These are phyloP conservation scores for Hypselothyrea guttata DNA, from an alignment of 2,888 invertebrate species.

Conservation along the genomic window DNA sequence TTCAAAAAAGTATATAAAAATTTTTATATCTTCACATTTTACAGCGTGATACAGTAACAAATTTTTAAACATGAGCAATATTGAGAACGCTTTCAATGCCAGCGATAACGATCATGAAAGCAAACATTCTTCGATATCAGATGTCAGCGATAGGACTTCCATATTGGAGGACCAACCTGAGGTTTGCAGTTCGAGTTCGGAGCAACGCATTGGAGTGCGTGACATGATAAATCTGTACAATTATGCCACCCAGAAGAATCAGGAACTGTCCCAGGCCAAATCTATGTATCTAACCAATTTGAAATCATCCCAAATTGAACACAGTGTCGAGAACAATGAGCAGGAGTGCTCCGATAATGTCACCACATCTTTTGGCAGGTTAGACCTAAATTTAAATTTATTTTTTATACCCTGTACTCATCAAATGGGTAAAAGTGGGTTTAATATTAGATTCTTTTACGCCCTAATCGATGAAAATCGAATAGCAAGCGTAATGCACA, in stretches of 20 bases:
- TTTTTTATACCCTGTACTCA: no score
- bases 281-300: slow-evolving; percentile 62
- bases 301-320: slow-evolving; percentile 1
- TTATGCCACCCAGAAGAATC: slow-evolving; percentile 65
- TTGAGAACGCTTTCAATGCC: slow-evolving; percentile 25
- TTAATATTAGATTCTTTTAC: no score
- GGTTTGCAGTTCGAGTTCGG: slow-evolving; percentile 11
- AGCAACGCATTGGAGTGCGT: slow-evolving; percentile 68
- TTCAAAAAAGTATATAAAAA: slow-evolving; percentile 15
- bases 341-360: slow-evolving; percentile 18
- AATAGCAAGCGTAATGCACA: no score
- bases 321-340: slow-evolving; percentile 11
- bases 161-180: background rate
- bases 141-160: slow-evolving; percentile 6
- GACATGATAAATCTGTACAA: slow-evolving; percentile 80
- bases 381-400: no score
- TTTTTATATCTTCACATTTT: slow-evolving; percentile 10
- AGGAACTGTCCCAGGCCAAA: slow-evolving; percentile 65
- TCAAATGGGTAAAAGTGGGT: no score
- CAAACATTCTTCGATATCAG: slow-evolving; percentile 37
- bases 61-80: slow-evolving; percentile 33
- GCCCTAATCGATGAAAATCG: no score
- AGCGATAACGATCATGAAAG: slow-evolving; percentile 54
- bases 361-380: slow-evolving; percentile 8
- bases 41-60: background rate